phyloP scores from a whole-genome alignment of 2,797 vertebrate genomes.

The Eulemur mongoz region DNA sequence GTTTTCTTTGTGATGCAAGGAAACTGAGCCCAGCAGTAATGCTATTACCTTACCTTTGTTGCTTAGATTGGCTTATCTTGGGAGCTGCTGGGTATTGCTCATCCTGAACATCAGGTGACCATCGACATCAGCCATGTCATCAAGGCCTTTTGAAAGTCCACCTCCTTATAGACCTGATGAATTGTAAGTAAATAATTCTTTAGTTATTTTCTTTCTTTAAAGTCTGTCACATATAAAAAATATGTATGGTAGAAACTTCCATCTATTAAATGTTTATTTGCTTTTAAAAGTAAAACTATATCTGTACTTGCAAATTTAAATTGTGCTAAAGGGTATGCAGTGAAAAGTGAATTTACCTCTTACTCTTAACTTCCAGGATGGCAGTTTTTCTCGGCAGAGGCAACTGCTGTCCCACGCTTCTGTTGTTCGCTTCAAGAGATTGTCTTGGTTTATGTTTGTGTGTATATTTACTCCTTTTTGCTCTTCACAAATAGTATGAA shows the following conservation, averaged over 20 bases:
- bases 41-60: background rate
- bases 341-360: background rate
- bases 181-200: conserved; percentile 88
- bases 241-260: conserved; percentile 3
- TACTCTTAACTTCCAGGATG: background rate
- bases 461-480: background rate
- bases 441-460: background rate
- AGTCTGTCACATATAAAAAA: conserved; percentile 41
- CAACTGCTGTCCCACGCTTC: background rate
- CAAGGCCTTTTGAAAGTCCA: conserved; percentile 90
- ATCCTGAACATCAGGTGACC: conserved; percentile 29
- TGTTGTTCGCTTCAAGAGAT: background rate
- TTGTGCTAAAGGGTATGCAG: background rate
- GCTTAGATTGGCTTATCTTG: conserved; percentile 52
- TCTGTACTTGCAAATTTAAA: background rate
- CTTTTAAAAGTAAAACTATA: background rate
- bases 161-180: conserved; percentile 91
- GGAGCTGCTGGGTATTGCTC: background rate
- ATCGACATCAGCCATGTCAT: conserved; percentile 86
- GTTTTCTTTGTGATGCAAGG: background rate
- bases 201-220: background rate
- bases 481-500: background rate
- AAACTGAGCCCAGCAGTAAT: background rate
- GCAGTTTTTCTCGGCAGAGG: background rate
- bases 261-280: conserved; percentile 15